phyloP scores from a whole-genome alignment of 2,888 invertebrate genomes.

The Sminthurides aquaticus region DNA sequence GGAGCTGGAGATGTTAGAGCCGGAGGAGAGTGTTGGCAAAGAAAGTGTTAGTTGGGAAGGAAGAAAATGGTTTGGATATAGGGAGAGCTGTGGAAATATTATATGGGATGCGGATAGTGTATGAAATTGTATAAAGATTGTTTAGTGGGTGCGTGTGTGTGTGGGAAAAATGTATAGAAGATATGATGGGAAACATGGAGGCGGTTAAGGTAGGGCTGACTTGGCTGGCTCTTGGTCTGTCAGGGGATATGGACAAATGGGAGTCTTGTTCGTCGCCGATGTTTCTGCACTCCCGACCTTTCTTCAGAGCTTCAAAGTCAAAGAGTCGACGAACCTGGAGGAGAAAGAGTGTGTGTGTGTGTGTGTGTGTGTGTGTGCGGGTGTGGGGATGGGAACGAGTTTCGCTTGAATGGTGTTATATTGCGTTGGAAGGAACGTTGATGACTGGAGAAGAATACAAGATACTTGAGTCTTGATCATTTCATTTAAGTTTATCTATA shows the following conservation, averaged over 20 bases:
- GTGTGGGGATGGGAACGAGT: neutral
- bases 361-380: neutral
- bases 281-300: conserved; percentile 44
- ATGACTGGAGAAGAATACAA: neutral
- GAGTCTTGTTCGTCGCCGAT: conserved; percentile 13
- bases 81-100: too few relatives aligned
- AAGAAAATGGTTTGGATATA: too few relatives aligned
- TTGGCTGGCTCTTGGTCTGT: neutral
- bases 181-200: neutral
- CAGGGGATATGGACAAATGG: neutral
- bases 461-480: too few relatives aligned
- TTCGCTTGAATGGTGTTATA: neutral
- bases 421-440: neutral
- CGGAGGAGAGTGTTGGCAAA: too few relatives aligned
- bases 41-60: too few relatives aligned
- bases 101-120: too few relatives aligned
- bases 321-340: conserved; percentile 44
- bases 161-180: too few relatives aligned
- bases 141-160: too few relatives aligned
- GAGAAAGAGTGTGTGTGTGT: conserved; percentile 2
- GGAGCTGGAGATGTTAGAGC: too few relatives aligned
- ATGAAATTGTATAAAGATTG: too few relatives aligned
- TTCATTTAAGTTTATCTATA: neutral
- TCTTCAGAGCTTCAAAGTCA: conserved; percentile 43
- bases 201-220: conserved; percentile 14